Evolutionary conservation across 64 coral and sea anemone genomes (phyloP).

Genomic region (Montipora sp.): DNA sequence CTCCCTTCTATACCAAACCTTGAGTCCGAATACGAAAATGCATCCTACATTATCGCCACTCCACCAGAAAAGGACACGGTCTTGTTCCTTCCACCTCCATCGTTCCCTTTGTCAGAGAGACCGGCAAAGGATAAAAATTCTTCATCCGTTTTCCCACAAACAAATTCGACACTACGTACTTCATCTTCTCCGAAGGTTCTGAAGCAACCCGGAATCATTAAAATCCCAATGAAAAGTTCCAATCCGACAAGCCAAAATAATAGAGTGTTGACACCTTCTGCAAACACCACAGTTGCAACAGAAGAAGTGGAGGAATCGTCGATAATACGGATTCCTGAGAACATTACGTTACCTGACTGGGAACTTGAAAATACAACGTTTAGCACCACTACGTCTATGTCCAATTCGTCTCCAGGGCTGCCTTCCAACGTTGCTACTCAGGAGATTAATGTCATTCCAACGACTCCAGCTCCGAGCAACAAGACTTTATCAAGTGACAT

Average conservation of each 20-base stretch:
- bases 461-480: neutral
- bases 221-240: neutral
- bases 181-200: neutral
- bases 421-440: neutral
- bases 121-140: neutral
- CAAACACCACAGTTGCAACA: neutral
- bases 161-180: neutral
- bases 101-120: neutral
- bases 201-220: neutral
- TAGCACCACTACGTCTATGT: neutral
- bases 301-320: neutral
- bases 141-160: neutral
- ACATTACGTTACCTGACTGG: conserved; percentile 14
- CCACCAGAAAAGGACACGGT: conserved; percentile 40
- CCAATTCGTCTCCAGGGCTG: neutral
- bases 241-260: neutral
- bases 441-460: neutral
- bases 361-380: neutral
- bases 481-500: neutral
- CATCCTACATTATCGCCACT: conserved; percentile 39
- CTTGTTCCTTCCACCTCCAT: conserved; percentile 35
- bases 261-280: neutral
- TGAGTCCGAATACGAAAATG: conserved; percentile 27
- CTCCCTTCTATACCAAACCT: neutral
- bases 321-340: neutral